Conservation (phyloP, 1,140 invertebrate species). For the Drosophila bocqueti region DNA sequence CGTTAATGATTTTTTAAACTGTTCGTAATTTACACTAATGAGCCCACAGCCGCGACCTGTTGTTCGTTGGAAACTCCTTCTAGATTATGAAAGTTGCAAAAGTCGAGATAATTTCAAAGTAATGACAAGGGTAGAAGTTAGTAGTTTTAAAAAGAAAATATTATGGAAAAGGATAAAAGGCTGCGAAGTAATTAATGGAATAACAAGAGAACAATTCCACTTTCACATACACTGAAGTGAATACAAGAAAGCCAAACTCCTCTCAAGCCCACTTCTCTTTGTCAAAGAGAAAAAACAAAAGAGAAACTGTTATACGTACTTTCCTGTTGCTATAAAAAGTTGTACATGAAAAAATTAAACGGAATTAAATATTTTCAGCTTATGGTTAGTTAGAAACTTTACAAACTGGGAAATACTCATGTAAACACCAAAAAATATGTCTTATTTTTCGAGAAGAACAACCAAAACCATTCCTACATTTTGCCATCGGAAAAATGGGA, state of each 20-base stretch:
- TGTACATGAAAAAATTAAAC: too few relatives aligned
- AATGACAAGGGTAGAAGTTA: background rate
- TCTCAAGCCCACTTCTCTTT: background rate
- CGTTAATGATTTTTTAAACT: slow-evolving; percentile 65
- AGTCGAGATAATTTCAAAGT: background rate
- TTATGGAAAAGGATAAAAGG: too few relatives aligned
- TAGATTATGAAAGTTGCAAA: slow-evolving; percentile 33
- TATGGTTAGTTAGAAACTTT: background rate
- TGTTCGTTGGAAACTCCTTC: background rate
- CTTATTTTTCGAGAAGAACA: background rate
- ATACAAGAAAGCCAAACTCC: too few relatives aligned
- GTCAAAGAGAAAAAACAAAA: background rate
- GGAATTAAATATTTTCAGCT: too few relatives aligned
- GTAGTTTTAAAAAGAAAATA: background rate
- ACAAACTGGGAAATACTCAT: background rate
- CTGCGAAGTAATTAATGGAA: background rate
- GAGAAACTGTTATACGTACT: background rate
- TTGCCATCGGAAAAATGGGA: background rate
- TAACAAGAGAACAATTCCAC: background rate
- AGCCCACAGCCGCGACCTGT: slow-evolving; percentile 25
- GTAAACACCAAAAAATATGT: background rate
- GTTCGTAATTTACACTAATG: slow-evolving; percentile 64
- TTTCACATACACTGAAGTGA: too few relatives aligned
- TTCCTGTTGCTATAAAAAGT: background rate
- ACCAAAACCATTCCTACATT: background rate